A percentile compares a stretch with the other conserved stretches of the same genome.
These are phyloP conservation scores for Perdita meconis DNA, from an alignment of 2,888 invertebrate genomes.

Conservation along the genomic window DNA sequence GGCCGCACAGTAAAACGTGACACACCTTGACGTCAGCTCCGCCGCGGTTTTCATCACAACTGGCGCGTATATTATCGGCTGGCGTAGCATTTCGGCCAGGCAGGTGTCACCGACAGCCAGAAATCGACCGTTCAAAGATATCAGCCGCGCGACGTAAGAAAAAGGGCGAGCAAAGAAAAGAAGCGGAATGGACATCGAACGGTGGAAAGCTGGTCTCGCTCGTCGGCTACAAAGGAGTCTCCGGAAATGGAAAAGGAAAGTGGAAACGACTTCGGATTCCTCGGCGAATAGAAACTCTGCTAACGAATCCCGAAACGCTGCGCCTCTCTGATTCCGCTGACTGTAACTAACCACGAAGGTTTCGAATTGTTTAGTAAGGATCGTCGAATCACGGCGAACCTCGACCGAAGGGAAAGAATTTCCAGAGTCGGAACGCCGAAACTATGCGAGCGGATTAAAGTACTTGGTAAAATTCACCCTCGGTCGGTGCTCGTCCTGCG, in stretches of 20 bases:
- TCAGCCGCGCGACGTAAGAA: slow-evolving; percentile 22
- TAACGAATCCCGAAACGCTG: too few species aligned
- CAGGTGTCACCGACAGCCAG: slow-evolving; percentile 68
- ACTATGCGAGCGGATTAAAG: slow-evolving; percentile 48
- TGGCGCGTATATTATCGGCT: slow-evolving; percentile 59
- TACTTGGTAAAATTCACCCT: slow-evolving; percentile 33
- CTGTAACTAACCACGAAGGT: slow-evolving; percentile 31
- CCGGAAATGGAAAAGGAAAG: slow-evolving; percentile 30
- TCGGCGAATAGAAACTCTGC: too few species aligned
- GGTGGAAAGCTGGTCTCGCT: not conserved
- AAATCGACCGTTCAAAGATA: slow-evolving; percentile 56
- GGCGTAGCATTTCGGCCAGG: slow-evolving; percentile 58
- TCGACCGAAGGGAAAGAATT: slow-evolving; percentile 44
- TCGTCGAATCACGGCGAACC: not conserved
- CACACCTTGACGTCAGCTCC: slow-evolving; percentile 52
- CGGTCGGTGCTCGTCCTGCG: not conserved
- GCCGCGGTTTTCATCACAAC: slow-evolving; percentile 53
- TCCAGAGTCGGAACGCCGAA: slow-evolving; percentile 20
- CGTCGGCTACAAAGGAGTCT: slow-evolving; percentile 6
- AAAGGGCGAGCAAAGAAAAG: not conserved
- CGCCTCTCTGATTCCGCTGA: too few species aligned
- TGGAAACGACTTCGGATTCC: not conserved
- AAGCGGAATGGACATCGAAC: not conserved
- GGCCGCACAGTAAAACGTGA: slow-evolving; percentile 50
- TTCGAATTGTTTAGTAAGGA: slow-evolving; percentile 13